These are phyloP conservation scores for Tetrax tetrax DNA, from an alignment of 2,113 vertebrate genomes.

Conservation along the genomic window DNA sequence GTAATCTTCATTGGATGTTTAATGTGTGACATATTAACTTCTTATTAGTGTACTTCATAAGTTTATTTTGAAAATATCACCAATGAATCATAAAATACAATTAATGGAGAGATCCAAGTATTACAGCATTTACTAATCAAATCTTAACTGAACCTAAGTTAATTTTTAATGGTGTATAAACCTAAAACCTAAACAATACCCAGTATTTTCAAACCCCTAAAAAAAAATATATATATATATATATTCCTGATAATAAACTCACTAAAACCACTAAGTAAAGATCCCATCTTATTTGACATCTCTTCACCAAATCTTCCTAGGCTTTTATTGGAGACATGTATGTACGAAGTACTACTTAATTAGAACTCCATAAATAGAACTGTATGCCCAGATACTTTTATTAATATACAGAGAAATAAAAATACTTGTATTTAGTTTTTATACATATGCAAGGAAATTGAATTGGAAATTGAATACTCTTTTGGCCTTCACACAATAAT, in stretches of 20 bases:
- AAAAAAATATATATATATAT: neutral
- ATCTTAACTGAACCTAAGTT: neutral
- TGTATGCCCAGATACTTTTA: neutral
- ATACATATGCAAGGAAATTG: neutral
- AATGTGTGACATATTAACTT: neutral
- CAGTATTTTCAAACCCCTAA: neutral
- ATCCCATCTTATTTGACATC: neutral
- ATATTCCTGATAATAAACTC: neutral
- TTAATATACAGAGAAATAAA: neutral
- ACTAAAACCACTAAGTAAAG: neutral
- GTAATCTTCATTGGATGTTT: neutral
- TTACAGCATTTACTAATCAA: neutral
- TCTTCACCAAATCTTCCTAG: neutral
- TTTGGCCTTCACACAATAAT: neutral
- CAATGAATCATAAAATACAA: neutral
- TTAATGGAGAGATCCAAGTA: neutral
- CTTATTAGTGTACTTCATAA: neutral
- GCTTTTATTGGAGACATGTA: neutral
- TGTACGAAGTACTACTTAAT: neutral
- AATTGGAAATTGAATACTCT: neutral
- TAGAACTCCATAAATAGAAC: neutral
- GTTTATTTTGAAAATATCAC: neutral
- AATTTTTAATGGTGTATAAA: neutral
- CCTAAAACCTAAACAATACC: neutral
- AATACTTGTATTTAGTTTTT: neutral